Evolutionary conservation across 2,888 invertebrate genomes (phyloP).

Genomic region (Sarcophaga variegata): DNA sequence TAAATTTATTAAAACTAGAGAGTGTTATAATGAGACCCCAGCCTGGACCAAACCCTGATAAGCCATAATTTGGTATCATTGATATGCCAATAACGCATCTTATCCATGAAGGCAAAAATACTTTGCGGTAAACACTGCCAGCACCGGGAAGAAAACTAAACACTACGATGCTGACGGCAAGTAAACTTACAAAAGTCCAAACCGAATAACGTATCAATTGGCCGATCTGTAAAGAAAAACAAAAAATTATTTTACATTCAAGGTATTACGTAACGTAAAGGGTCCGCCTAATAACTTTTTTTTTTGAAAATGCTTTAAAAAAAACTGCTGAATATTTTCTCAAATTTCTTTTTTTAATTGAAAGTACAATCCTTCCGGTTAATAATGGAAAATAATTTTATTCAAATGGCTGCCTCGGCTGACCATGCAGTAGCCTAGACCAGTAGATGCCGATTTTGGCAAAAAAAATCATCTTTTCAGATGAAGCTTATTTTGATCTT

Average conservation of each 20-base stretch:
- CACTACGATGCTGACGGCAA: conserved; percentile 73
- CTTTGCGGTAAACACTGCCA: conserved; percentile 65
- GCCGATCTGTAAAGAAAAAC: conserved; percentile 73
- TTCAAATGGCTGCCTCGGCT: too few species aligned
- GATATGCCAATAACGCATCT: conserved; percentile 34
- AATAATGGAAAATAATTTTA: too few species aligned
- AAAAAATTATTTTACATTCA: background rate
- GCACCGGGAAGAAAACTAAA: conserved; percentile 76
- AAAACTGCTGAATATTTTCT: too few species aligned
- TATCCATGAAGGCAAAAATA: conserved; percentile 51
- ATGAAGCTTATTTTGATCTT: too few species aligned
- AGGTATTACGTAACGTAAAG: too few species aligned
- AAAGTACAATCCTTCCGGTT: too few species aligned
- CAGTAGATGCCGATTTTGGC: too few species aligned
- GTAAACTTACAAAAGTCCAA: conserved; percentile 68
- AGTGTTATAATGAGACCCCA: conserved; percentile 92
- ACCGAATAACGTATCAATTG: conserved; percentile 74
- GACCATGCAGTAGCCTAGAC: too few species aligned
- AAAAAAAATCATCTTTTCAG: too few species aligned
- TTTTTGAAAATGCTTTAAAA: too few species aligned
- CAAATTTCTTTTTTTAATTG: too few species aligned
- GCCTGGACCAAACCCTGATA: conserved; percentile 93
- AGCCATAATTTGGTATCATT: conserved; percentile 70
- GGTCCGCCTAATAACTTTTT: too few species aligned
- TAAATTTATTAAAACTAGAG: conserved; percentile 91